Conservation (phyloP, 2,797 vertebrate genomes). For the Cephalopachus bancanus region DNA sequence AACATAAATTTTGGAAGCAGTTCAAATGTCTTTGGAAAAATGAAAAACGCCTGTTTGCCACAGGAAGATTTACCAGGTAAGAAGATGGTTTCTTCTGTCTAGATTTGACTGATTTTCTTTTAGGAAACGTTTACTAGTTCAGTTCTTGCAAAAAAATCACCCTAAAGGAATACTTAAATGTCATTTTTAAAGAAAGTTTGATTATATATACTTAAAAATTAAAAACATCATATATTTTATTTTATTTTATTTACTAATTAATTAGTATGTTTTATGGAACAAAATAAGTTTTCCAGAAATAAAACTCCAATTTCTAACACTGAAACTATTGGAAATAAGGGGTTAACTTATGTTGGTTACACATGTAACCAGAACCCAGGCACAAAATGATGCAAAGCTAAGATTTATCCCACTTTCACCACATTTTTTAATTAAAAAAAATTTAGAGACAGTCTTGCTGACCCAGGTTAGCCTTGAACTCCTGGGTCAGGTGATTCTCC, state of each 20-base stretch:
- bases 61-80: slow-evolving; percentile 5
- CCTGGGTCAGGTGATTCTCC: background rate
- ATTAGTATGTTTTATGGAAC: slow-evolving; percentile 3
- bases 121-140: background rate
- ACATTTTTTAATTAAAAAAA: background rate
- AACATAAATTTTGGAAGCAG: slow-evolving; percentile 50
- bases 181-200: slow-evolving; percentile 44
- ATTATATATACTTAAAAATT: slow-evolving; percentile 40
- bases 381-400: background rate
- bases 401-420: background rate
- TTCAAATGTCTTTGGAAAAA: slow-evolving; percentile 43
- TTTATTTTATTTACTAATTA: background rate
- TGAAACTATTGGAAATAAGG: slow-evolving; percentile 25
- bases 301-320: background rate
- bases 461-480: background rate
- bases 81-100: background rate
- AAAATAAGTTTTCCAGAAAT: background rate
- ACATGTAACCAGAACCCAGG: background rate
- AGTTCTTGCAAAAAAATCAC: background rate
- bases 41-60: slow-evolving; percentile 49
- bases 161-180: slow-evolving; percentile 9
- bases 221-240: background rate
- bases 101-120: slow-evolving; percentile 49
- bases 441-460: background rate
- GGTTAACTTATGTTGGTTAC: background rate